Conservation (phyloP, 2,113 vertebrate species). For the Phocoena phocoena region DNA sequence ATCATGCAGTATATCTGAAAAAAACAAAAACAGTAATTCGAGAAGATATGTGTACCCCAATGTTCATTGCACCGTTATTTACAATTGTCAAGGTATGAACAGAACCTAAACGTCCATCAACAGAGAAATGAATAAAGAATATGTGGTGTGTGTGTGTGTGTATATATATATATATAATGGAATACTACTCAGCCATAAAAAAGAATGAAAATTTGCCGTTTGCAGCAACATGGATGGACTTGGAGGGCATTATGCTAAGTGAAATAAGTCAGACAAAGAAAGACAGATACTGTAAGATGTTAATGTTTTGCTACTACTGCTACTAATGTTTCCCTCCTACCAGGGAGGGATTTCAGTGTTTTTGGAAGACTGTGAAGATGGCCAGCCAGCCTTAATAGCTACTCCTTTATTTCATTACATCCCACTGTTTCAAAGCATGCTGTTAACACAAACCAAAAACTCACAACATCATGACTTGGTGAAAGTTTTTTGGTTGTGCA, state of each 20-base stretch:
- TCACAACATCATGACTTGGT: not conserved
- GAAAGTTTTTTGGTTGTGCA: not conserved
- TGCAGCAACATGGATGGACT: not conserved
- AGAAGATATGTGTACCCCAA: not conserved
- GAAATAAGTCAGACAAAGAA: not conserved
- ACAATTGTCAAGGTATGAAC: not conserved
- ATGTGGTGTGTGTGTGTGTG: not conserved
- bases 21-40: not conserved
- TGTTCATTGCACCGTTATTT: not conserved
- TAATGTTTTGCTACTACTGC: not conserved
- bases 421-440: not conserved
- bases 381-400: not conserved
- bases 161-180: not conserved
- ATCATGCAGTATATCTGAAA: not conserved
- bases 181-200: not conserved
- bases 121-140: not conserved
- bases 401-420: not conserved
- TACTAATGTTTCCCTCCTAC: not conserved
- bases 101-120: not conserved
- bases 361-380: not conserved
- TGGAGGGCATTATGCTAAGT: not conserved
- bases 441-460: not conserved
- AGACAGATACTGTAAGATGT: not conserved
- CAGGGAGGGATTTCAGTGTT: not conserved
- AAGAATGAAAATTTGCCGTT: not conserved